A percentile compares a stretch with the other conserved stretches of the same genome.
These are phyloP conservation scores for Drosophila asahinai DNA, from an alignment of 1,140 invertebrate genomes.

Conservation along the genomic window DNA sequence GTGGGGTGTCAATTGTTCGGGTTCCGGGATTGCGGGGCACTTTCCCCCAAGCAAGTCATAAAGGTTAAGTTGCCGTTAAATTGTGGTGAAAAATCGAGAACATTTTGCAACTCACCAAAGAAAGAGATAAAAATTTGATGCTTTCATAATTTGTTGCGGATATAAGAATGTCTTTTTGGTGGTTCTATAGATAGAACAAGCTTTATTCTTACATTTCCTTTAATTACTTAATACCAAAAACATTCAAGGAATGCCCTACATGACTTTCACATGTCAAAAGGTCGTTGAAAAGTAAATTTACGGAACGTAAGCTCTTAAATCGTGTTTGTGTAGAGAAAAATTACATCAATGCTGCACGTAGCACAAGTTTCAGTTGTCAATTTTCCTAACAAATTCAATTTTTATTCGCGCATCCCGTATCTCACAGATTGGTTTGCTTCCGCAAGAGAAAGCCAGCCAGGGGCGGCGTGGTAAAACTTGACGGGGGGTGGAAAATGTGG, in stretches of 20 bases:
- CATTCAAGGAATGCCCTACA: too few relatives aligned
- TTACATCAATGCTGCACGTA: slow-evolving; percentile 50
- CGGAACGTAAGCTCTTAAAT: slow-evolving; percentile 19
- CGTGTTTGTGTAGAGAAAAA: slow-evolving; percentile 21
- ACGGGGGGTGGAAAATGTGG: not conserved
- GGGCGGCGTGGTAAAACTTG: not conserved
- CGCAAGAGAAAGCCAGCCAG: not conserved
- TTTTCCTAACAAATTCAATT: slow-evolving; percentile 58
- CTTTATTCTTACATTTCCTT: too few relatives aligned
- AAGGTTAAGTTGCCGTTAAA: slow-evolving; percentile 63
- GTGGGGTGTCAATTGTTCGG: slow-evolving; percentile 44
- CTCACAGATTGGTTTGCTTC: slow-evolving; percentile 46
- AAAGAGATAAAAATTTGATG: slow-evolving; percentile 6
- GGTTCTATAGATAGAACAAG: not conserved
- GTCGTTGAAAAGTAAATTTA: slow-evolving; percentile 12
- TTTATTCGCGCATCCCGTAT: slow-evolving; percentile 29
- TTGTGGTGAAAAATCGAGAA: slow-evolving; percentile 54
- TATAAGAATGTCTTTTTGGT: not conserved
- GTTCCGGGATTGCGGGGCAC: not conserved
- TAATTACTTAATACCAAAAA: not conserved
- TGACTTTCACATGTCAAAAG: slow-evolving; percentile 2
- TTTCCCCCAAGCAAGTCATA: slow-evolving; percentile 7
- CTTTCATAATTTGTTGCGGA: slow-evolving; percentile 37
- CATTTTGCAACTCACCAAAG: slow-evolving; percentile 24
- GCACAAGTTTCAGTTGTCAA: slow-evolving; percentile 53